phyloP scores from a whole-genome alignment of 2,113 vertebrate species.

The Ictalurus punctatus region DNA sequence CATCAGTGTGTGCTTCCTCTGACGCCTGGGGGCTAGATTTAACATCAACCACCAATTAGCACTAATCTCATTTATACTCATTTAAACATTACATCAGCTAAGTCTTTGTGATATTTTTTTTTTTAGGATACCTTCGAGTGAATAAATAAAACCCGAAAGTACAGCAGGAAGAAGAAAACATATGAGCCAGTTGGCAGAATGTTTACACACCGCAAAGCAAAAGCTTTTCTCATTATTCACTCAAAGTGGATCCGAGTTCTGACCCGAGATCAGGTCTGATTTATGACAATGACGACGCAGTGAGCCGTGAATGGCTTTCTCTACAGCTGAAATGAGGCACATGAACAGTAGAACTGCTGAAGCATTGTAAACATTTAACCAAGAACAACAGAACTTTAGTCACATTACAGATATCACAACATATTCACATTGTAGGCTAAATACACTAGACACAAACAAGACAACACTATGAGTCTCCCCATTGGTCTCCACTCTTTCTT shows the following conservation, averaged over 20 bases:
- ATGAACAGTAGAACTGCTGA: not conserved
- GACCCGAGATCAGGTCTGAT: not conserved
- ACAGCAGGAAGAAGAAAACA: not conserved
- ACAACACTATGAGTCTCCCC: conserved; percentile 29
- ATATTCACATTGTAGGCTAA: conserved; percentile 3
- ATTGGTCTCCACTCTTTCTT: conserved; percentile 23
- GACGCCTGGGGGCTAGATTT: conserved; percentile 1
- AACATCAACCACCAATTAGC: conserved; percentile 26
- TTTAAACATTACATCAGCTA: conserved; percentile 21
- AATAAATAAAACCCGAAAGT: conserved; percentile 7
- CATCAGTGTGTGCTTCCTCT: not conserved
- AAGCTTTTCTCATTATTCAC: conserved; percentile 20
- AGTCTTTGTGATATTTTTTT: not conserved
- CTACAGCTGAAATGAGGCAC: conserved; percentile 4
- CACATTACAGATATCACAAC: conserved; percentile 34
- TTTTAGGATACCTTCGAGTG: not conserved
- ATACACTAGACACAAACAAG: conserved; percentile 33
- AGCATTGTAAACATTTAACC: not conserved
- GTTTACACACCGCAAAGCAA: not conserved
- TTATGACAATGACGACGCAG: not conserved
- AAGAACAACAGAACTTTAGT: not conserved
- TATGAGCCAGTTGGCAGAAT: not conserved
- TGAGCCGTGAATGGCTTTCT: not conserved
- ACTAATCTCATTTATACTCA: conserved; percentile 27
- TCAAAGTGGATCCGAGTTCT: not conserved